phyloP scores from a whole-genome alignment of 2,797 vertebrate genomes.

The Poecile montanus region DNA sequence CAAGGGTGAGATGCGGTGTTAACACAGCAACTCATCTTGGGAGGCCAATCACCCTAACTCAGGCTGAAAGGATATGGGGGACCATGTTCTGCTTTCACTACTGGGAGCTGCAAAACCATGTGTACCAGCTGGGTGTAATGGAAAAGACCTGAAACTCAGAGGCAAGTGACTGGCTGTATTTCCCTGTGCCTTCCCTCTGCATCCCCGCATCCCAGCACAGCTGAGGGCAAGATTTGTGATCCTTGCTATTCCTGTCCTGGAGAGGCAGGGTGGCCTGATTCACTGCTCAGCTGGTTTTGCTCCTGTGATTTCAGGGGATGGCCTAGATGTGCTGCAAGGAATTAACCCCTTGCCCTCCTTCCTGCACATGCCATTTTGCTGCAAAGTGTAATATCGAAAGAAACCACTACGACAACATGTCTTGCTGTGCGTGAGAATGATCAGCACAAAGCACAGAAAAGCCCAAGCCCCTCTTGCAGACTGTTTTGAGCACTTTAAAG shows the following conservation, averaged over 20 bases:
- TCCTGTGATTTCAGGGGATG: conserved; percentile 27
- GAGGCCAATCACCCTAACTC: not conserved
- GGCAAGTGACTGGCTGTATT: not conserved
- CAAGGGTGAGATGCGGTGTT: not conserved
- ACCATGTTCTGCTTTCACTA: not conserved
- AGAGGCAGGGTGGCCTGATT: conserved; percentile 27
- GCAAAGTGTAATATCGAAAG: not conserved
- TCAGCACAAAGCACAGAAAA: not conserved
- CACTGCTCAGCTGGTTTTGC: not conserved
- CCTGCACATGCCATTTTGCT: not conserved
- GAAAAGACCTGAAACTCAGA: not conserved
- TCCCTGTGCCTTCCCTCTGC: not conserved
- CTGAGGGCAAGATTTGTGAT: not conserved
- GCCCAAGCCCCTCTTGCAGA: not conserved
- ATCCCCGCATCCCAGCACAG: not conserved
- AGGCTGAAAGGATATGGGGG: not conserved
- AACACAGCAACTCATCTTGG: not conserved
- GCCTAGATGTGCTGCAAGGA: conserved; percentile 28
- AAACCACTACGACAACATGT: not conserved
- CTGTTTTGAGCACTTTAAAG: not conserved
- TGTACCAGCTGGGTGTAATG: not conserved
- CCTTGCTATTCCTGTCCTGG: not conserved
- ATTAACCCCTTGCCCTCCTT: not conserved
- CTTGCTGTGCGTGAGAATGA: not conserved
- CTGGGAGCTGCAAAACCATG: not conserved